Conservation (phyloP, 2,113 vertebrate genomes). For the Sinocyclocheilus anshuiensis region DNA sequence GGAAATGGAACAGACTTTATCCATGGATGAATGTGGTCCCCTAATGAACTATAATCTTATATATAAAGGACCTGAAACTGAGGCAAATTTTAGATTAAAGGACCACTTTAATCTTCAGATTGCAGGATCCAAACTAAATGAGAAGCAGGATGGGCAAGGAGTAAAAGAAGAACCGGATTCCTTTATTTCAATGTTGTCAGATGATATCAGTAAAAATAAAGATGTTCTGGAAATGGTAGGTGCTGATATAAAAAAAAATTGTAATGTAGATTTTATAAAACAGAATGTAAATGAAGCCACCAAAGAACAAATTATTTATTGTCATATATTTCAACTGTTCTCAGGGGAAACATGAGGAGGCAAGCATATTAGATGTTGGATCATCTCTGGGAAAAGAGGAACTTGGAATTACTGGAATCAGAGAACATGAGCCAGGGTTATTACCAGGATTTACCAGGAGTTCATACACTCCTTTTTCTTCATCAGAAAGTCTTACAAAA, state of each 20-base stretch:
- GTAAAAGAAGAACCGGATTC: not conserved
- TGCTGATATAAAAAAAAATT: not conserved
- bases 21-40: not conserved
- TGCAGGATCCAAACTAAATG: not conserved
- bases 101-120: not conserved
- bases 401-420: not conserved
- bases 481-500: not conserved
- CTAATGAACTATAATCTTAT: not conserved
- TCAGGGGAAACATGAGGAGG: not conserved
- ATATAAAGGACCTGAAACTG: constrained; percentile 13
- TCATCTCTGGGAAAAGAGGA: not conserved
- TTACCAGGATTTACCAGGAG: constrained; percentile 3
- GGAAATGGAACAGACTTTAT: constrained; percentile 29
- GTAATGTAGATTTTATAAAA: not conserved
- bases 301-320: not conserved
- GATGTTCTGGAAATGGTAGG: constrained; percentile 33
- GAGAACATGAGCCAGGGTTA: not conserved
- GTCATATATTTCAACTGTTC: not conserved
- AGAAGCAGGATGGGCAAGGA: not conserved
- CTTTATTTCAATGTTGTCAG: constrained; percentile 22
- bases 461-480: not conserved
- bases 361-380: not conserved
- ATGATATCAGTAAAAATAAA: not conserved
- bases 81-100: not conserved
- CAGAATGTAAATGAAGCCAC: not conserved